Percentiles rank a stretch among this genome's conserved stretches.
These are phyloP conservation scores for Alcedo atthis DNA, from an alignment of 2,797 vertebrate genomes.

Conservation along the genomic window DNA sequence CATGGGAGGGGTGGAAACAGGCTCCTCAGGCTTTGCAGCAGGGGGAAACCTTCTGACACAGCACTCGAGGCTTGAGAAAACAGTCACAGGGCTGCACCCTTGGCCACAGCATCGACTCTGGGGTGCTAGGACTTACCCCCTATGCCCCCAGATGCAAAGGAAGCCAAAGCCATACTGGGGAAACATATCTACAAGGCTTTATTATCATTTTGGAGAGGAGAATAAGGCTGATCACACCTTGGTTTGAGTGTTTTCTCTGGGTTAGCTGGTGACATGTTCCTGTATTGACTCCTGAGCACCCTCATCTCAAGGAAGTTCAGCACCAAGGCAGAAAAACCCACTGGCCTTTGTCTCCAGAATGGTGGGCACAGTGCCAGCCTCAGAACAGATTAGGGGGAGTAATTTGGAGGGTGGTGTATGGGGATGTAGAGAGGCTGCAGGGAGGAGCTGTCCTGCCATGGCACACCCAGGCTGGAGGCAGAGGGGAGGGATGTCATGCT, in stretches of 20 bases:
- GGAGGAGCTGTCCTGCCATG: neutral
- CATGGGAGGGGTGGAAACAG: neutral
- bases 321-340: neutral
- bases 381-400: neutral
- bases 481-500: neutral
- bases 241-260: neutral
- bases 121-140: neutral
- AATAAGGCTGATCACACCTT: fast-evolving
- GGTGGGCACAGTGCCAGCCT: neutral
- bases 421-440: neutral
- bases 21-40: neutral
- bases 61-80: neutral
- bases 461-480: neutral
- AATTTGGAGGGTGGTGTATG: fast-evolving
- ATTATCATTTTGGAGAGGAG: neutral
- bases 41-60: neutral
- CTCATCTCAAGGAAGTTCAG: conserved; percentile 1
- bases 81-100: neutral
- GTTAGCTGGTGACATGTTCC: neutral
- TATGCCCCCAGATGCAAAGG: neutral
- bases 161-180: neutral
- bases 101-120: neutral
- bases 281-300: neutral
- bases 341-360: neutral
- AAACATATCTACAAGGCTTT: neutral